A percentile compares a stretch with the other conserved stretches of the same genome.
phyloP scores from a whole-genome alignment of 2,888 invertebrate species.

The Pemphredon lugubris region DNA sequence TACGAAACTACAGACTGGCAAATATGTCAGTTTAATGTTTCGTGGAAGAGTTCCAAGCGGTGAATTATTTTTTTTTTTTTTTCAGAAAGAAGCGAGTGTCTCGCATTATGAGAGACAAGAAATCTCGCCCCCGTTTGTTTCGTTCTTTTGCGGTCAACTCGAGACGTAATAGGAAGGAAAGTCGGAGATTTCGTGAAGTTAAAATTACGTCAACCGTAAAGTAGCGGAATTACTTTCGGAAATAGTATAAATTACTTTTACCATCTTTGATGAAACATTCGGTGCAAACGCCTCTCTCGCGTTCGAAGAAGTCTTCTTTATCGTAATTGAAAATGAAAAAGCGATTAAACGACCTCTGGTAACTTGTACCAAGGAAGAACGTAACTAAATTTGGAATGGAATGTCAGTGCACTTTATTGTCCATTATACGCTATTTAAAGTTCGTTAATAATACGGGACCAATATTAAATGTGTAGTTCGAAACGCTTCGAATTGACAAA shows the following conservation, averaged over 20 bases:
- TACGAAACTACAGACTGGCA: constrained; percentile 2
- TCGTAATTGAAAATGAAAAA: neutral
- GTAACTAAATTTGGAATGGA: too few species aligned
- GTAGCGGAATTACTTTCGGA: too few species aligned
- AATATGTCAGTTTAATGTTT: constrained; percentile 28
- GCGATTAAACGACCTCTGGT: neutral
- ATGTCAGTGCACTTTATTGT: too few species aligned
- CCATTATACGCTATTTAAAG: too few species aligned
- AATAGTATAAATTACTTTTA: too few species aligned
- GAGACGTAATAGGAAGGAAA: too few species aligned
- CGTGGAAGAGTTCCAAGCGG: constrained; percentile 9
- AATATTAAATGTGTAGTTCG: neutral
- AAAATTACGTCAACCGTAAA: neutral
- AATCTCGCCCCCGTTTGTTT: constrained; percentile 1
- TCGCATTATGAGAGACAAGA: neutral
- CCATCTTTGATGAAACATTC: too few species aligned
- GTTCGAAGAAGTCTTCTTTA: too few species aligned
- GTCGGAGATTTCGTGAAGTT: neutral
- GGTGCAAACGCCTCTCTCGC: too few species aligned
- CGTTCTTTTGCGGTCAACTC: neutral
- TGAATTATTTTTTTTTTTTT: constrained; percentile 10
- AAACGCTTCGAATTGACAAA: constrained; percentile 11
- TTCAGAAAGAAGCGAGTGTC: neutral
- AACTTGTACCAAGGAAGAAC: too few species aligned
- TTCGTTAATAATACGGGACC: too few species aligned